phyloP scores from a whole-genome alignment of 2,797 vertebrate genomes.

The Brachyalestes nurse region DNA sequence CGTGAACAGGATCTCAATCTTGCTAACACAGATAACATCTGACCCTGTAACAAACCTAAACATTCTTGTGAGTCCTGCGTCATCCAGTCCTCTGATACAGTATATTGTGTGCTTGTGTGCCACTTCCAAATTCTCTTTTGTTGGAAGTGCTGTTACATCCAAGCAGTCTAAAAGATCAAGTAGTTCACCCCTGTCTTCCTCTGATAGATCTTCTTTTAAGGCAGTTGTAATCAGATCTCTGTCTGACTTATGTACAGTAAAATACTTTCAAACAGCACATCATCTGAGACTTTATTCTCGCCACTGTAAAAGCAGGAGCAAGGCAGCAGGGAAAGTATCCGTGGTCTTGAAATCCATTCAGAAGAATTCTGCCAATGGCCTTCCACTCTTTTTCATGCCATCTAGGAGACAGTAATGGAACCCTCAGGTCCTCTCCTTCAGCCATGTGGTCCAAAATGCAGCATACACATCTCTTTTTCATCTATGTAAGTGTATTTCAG shows the following conservation, averaged over 20 bases:
- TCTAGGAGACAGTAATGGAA: constrained; percentile 54
- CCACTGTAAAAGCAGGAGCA: constrained; percentile 44
- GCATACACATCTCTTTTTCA: constrained; percentile 55
- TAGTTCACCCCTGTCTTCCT: constrained; percentile 49
- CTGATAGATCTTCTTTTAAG: constrained; percentile 41
- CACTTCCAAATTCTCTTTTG: constrained; percentile 5
- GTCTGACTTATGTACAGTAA: constrained; percentile 49
- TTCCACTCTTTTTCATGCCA: constrained; percentile 39
- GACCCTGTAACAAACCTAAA: constrained; percentile 50
- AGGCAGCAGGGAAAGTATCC: constrained; percentile 47
- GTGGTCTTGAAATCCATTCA: constrained; percentile 53
- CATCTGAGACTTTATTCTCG: constrained; percentile 50
- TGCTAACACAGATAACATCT: constrained; percentile 50
- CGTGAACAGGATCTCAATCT: constrained; percentile 52
- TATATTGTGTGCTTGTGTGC: constrained; percentile 56
- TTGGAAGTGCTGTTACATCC: constrained; percentile 46
- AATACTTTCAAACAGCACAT: constrained; percentile 49
- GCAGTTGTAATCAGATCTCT: constrained; percentile 49
- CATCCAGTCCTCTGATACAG: no score
- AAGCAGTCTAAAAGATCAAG: constrained; percentile 47
- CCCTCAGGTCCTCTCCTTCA: constrained; percentile 56
- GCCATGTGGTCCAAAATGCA: constrained; percentile 54
- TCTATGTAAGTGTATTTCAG: constrained; percentile 51
- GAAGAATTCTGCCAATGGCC: constrained; percentile 53
- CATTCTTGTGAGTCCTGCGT: constrained; percentile 46